These are phyloP conservation scores for Diachrysia chrysitis DNA, from an alignment of 2,888 invertebrate species.

Conservation along the genomic window DNA sequence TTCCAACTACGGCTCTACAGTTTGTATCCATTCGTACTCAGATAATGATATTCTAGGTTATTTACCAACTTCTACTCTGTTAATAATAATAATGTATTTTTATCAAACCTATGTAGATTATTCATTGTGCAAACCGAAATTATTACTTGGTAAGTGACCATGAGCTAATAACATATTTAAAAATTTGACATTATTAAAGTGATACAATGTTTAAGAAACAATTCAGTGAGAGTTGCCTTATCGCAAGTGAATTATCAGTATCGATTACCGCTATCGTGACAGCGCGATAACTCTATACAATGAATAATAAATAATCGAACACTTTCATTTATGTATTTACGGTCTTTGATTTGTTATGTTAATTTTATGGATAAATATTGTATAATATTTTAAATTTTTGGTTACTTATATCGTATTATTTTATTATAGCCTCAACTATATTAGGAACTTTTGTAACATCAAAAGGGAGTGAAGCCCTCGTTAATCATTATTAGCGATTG, in stretches of 20 bases:
- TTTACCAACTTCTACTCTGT: conserved; percentile 55
- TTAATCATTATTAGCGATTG: conserved; percentile 75
- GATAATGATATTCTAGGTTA: conserved; percentile 71
- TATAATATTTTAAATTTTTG: background rate
- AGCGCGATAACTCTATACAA: conserved; percentile 71
- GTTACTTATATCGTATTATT: conserved; percentile 13
- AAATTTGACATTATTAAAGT: conserved; percentile 43
- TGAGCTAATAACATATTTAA: conserved; percentile 50
- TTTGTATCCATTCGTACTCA: conserved; percentile 62
- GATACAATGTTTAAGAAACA: conserved; percentile 57
- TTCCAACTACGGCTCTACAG: conserved; percentile 70
- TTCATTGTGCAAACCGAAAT: conserved; percentile 61
- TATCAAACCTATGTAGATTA: conserved; percentile 42
- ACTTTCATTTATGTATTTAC: conserved; percentile 57
- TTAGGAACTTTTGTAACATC: conserved; percentile 24
- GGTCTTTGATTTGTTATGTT: conserved; percentile 45
- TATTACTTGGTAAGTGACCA: conserved; percentile 51
- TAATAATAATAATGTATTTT: conserved; percentile 53
- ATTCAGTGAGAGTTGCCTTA: conserved; percentile 67
- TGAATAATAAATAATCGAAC: conserved; percentile 63
- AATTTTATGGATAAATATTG: conserved; percentile 11
- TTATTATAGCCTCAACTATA: conserved; percentile 11
- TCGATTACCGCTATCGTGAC: conserved; percentile 79
- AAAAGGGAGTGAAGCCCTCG: conserved; percentile 66
- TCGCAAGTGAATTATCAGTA: conserved; percentile 75